phyloP scores from a whole-genome alignment of 92 coral and sea anemone species.

The Nematostella vectensis region DNA sequence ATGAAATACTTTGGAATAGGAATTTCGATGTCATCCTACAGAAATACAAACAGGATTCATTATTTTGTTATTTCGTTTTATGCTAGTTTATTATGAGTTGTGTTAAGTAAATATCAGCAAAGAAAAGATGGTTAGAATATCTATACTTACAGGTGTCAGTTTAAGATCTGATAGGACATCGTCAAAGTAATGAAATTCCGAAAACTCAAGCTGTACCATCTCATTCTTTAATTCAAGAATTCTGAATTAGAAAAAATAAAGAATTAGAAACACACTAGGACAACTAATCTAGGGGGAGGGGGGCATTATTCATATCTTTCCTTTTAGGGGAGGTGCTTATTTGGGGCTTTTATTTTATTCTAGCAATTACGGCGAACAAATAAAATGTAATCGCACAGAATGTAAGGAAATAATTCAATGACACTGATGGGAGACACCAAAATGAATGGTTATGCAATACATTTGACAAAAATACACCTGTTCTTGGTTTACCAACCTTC shows the following conservation, averaged over 20 bases:
- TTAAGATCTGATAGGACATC: slow-evolving; percentile 97
- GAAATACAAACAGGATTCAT: not conserved
- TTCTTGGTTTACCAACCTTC: slow-evolving; percentile 68
- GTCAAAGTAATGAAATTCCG: slow-evolving; percentile 96
- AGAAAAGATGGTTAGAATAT: too few relatives aligned
- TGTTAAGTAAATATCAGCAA: not conserved
- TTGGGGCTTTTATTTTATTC: too few relatives aligned
- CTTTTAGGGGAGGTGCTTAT: too few relatives aligned
- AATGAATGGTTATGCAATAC: too few relatives aligned
- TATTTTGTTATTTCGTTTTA: not conserved
- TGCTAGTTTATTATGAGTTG: not conserved
- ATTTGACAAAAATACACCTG: too few relatives aligned
- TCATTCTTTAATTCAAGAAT: slow-evolving; percentile 92
- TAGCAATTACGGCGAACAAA: too few relatives aligned
- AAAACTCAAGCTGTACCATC: slow-evolving; percentile 85
- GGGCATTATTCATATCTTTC: too few relatives aligned
- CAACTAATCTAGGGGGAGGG: too few relatives aligned
- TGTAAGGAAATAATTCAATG: too few relatives aligned
- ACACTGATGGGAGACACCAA: too few relatives aligned
- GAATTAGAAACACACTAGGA: not conserved
- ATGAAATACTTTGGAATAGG: slow-evolving; percentile 93
- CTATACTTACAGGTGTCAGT: slow-evolving; percentile 83
- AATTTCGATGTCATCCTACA: slow-evolving; percentile 91
- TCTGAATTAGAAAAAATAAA: slow-evolving; percentile 33
- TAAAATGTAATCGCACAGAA: too few relatives aligned